Evolutionary conservation across 1,140 invertebrate species (phyloP).

Genomic region (Acyrthosiphon pisum): DNA sequence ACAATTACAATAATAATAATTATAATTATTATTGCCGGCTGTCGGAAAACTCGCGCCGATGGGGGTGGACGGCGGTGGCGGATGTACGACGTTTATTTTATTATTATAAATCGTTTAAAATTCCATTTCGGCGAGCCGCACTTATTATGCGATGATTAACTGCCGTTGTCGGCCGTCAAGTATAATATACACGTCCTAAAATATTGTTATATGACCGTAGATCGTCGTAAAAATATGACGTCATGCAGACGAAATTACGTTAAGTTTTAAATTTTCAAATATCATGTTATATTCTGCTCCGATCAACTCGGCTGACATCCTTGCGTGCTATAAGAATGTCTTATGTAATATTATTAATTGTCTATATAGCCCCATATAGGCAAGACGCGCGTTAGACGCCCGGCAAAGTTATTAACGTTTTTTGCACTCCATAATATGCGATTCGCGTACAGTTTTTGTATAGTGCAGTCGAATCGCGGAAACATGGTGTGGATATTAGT

Average conservation of each 20-base stretch:
- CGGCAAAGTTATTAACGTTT: not conserved
- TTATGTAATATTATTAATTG: too few relatives aligned
- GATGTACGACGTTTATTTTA: not conserved
- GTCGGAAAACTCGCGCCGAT: not conserved
- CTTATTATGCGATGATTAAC: slow-evolving; percentile 16
- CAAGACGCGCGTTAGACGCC: too few relatives aligned
- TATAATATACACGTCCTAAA: not conserved
- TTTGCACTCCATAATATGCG: not conserved
- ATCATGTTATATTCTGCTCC: too few relatives aligned
- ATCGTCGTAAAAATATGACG: not conserved
- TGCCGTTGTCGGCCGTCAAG: not conserved
- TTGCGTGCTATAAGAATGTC: too few relatives aligned
- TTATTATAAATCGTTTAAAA: slow-evolving; percentile 19
- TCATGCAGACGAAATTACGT: not conserved
- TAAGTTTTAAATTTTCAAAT: not conserved
- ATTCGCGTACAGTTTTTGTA: not conserved
- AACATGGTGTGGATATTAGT: not conserved
- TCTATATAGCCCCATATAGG: too few relatives aligned
- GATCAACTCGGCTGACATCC: too few relatives aligned
- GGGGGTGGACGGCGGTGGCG: too few relatives aligned
- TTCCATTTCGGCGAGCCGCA: not conserved
- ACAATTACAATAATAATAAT: not conserved
- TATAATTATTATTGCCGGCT: not conserved
- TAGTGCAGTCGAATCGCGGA: not conserved
- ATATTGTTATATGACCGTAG: not conserved